Base-by-base conservation (phyloP, 2,797 vertebrate genomes). In the Rhyacichthys aspro region DNA sequence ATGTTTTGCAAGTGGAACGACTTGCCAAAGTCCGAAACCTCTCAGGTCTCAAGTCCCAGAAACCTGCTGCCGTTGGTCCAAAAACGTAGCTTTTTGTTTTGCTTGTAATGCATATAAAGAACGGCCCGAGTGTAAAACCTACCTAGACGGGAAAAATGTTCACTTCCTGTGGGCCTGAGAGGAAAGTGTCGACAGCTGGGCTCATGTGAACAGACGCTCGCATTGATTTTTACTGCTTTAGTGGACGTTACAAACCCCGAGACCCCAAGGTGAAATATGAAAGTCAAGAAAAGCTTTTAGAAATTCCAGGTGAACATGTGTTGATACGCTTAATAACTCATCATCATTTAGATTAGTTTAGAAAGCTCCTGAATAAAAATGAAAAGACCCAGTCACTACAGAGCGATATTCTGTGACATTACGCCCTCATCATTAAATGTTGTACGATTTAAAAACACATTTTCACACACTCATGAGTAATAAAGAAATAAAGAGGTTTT, bases 1-100 rank as follows among this genome's bases (percentile, higher is more conserved):
- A 86, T 77, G 80, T 70, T 86, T 85, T 68, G 82, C 86, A 82
- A 86, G 84, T 83, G 82, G 55, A 82, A 77, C 73, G 62, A 74
- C 85, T 88, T 72, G 69, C 72, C 69, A 65, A 81, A 85, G 72
- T 71, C 50, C 69, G 59, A 43, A 78, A 73, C 69, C 67, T 84
- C 67, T 81, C 72, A 62, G 74, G 78, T 79, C 80, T 77, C 70
- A 28, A 62, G 55, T 76, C 70, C 68, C 44, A 73, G 72, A 84
- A 83, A 65, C 53, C 72, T 34, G 60, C 67, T 47, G 70, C 76
- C 52, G 72, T n/a, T 17, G 47, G 58, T 12, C n/a, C 15, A 19
- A 60, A 38, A 7, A 15, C 19, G 49, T 10, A 15, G 59, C 69
- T 44, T 57, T 50, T 55, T 5, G 63, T 67, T 68, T 12, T 19